phyloP scores from a whole-genome alignment of 1,140 invertebrate species.

The Musca vetustissima region DNA sequence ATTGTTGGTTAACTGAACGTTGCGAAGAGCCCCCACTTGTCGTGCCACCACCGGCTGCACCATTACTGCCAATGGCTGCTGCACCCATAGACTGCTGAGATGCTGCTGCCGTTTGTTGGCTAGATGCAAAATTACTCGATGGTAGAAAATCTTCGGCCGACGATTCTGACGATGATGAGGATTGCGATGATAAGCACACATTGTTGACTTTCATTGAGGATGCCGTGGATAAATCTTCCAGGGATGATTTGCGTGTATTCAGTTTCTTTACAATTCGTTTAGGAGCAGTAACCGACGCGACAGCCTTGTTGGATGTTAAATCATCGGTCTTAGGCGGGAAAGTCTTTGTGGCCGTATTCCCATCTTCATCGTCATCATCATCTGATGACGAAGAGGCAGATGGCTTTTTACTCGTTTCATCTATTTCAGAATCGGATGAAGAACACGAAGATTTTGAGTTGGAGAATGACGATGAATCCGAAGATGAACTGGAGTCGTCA shows the following conservation, averaged over 20 bases:
- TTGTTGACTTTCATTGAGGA: not conserved
- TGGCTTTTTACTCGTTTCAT: not conserved
- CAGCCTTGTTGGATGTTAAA: too few species aligned
- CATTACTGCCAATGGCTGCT: not conserved
- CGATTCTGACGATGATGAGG: conserved; percentile 32
- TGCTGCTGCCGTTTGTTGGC: conserved; percentile 27
- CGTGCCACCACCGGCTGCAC: not conserved
- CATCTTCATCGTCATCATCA: conserved; percentile 21
- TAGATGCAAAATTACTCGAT: conserved; percentile 29
- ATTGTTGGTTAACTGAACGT: conserved; percentile 29
- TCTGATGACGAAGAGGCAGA: conserved; percentile 17
- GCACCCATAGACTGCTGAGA: not conserved
- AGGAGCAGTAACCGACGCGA: not conserved
- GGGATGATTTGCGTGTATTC: conserved; percentile 35
- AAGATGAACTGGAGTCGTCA: conserved; percentile 26
- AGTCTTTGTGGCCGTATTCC: not conserved
- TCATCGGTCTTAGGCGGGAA: too few species aligned
- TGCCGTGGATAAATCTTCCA: conserved; percentile 19
- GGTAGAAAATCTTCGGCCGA: conserved; percentile 27
- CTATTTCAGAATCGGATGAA: conserved; percentile 25
- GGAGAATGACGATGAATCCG: conserved; percentile 21
- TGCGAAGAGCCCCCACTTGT: conserved; percentile 16
- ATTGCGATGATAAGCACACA: conserved; percentile 19
- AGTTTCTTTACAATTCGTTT: conserved; percentile 29
- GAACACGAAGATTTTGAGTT: conserved; percentile 29